Percentiles rank a stretch among this genome's conserved stretches.
Evolutionary conservation across 1,140 invertebrate species (phyloP).

Genomic region (Philaenus spumarius): DNA sequence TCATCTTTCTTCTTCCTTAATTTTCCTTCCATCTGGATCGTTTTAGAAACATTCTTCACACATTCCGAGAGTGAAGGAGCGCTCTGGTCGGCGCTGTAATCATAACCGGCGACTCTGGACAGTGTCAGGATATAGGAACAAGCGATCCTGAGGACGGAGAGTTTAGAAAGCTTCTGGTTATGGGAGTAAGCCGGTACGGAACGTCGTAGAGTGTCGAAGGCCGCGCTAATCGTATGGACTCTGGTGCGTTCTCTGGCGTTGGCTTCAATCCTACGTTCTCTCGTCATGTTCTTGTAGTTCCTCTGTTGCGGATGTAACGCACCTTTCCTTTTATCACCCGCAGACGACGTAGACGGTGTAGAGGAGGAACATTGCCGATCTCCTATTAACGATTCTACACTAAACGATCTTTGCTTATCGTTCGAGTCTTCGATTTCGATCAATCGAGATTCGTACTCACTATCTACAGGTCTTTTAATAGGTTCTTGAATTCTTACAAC

Average conservation of each 20-base stretch:
- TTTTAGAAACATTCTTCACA: constrained; percentile 76
- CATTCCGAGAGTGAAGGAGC: constrained; percentile 58
- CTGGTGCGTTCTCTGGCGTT: constrained; percentile 87
- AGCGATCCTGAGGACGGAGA: constrained; percentile 85
- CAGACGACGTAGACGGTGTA: constrained; percentile 12
- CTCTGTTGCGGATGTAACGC: constrained; percentile 48
- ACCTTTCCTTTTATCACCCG: constrained; percentile 19
- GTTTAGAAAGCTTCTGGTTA: constrained; percentile 86
- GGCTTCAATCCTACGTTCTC: constrained; percentile 84
- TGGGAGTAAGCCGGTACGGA: constrained; percentile 86
- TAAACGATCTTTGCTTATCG: constrained; percentile 35
- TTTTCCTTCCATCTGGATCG: constrained; percentile 88
- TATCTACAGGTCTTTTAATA: background rate
- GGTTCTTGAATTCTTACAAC: constrained; percentile 11
- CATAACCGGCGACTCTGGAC: constrained; percentile 55
- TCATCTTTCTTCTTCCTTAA: constrained; percentile 80
- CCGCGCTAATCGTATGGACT: constrained; percentile 91
- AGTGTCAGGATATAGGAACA: constrained; percentile 86
- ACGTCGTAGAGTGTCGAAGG: constrained; percentile 79
- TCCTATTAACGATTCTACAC: constrained; percentile 38
- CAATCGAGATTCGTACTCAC: background rate
- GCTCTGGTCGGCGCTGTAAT: constrained; percentile 46
- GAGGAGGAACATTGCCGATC: constrained; percentile 34
- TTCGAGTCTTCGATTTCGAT: constrained; percentile 27
- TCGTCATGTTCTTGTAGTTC: constrained; percentile 93